Base-by-base conservation (phyloP, 2,113 vertebrate species). In the Numida meleagris region DNA sequence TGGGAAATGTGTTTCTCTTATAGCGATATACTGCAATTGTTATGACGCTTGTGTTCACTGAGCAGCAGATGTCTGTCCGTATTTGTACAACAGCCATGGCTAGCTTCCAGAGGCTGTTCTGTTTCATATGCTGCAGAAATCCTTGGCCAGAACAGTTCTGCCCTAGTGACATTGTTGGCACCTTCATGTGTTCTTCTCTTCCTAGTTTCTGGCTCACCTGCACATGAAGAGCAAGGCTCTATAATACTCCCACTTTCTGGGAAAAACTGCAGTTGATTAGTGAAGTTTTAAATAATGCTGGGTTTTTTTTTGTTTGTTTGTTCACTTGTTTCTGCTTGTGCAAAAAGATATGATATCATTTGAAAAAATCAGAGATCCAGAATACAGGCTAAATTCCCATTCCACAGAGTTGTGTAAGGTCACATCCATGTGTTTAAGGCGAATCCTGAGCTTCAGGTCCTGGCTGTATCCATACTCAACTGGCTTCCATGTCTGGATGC, bases 61-160 rank as follows among this genome's bases (percentile, higher is more conserved):
- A 82, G 51, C 46, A 97, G 88, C 97, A 96, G 94, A 93, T 97
- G 82, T 93, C 92, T 93, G 67, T 89, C 71, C 70, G 36, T 73
- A 58, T 88, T 92, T 73, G 76, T 72, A 94, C 95, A 95, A 86
- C 27, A 36, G 77, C 9, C 6, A 87, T 96, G 92, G 87, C 82
- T 91, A 38, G 36, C 80, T 95, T 94, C 82, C 94, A 96, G 18
- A 66, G 50, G 55, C 65, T 81, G 61, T 80, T 90, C 66, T 81
- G 19, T 88, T 96, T 93, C 46, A 80, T 2, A 2, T 96, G 53
- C 40, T 95, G 78, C 10, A n/a, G 73, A 96, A 93, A 87, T 17
- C 33, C 6, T 2, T 33, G 72, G 73, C n/a, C 76, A 87, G 68
- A 95, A 86, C 40, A 91, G 20, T 86, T 97, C 70, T 91, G n/a